Evolutionary conservation across 2,797 vertebrate genomes (phyloP), one percentile per base, ranked within the genome.

Genomic region (Garrulus glandarius): DNA sequence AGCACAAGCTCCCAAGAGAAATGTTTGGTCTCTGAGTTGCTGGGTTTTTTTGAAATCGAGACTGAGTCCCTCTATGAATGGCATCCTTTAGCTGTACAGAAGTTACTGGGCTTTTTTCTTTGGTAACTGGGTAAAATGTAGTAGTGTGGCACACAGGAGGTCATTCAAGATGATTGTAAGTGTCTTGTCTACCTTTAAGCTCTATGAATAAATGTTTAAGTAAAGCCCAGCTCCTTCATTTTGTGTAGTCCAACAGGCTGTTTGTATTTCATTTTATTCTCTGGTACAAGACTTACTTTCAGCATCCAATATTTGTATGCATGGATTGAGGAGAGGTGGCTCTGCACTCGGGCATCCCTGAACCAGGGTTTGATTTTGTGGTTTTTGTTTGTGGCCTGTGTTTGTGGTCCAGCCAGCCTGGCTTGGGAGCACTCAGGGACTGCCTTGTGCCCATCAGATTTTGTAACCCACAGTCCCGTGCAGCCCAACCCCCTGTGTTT

Each of bases 231-330:
- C 84, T 96, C 85, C 52, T 53, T 91, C 30, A 67, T 59, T 61
- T 63, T 59, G 36, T 47, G 56, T 19, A 32, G 37, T 43, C 56
- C 12, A 8, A 68, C 24, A 71, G 21, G 41, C 10, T 89, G 53
- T 64, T 93, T 81, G 49, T 57, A 80, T 97, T 92, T 91, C 4
- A 75, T 87, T 89, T 85, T 34, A 24, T 92, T 50, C 52, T 86
- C 60, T 53, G 9, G 6, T 39, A 11, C 44, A 55, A 89, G 29
- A 32, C 30, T 65, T 87, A 20, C 65, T 89, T 92, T 61, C 47
- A 64, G 11, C 37, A 44, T 94, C 39, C 65, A 49, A 9, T 60
- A 68, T 89, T 37, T 70, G 18, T 39, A 41, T 6, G 46, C 44
- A 32, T 21, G 56, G 91, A 78, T 16, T 12, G n/a, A 43, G 52